Evolutionary conservation across 2,797 vertebrate genomes (phyloP).

Genomic region (Meda fulgida): DNA sequence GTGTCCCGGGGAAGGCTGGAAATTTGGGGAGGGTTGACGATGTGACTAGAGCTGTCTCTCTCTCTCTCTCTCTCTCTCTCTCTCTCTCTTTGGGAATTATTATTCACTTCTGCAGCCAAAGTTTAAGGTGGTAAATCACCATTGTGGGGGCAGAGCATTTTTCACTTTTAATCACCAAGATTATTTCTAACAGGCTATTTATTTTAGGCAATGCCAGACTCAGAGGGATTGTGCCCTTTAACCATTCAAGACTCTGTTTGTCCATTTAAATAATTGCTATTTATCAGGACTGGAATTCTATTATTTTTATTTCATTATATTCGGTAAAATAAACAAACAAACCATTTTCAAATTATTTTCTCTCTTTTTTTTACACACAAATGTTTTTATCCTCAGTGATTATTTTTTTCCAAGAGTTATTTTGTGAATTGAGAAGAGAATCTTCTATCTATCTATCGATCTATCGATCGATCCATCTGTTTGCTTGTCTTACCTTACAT

Average conservation of each 20-base stretch:
- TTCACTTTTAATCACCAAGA: slow-evolving; percentile 92
- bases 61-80: slow-evolving; percentile 61
- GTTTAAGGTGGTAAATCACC: slow-evolving; percentile 86
- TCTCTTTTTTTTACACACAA: not conserved
- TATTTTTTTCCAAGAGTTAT: not conserved
- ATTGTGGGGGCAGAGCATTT: slow-evolving; percentile 88
- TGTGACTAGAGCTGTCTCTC: slow-evolving; percentile 50
- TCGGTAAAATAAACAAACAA: not conserved
- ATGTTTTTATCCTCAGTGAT: not conserved
- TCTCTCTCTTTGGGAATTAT: slow-evolving; percentile 53
- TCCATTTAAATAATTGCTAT: slow-evolving; percentile 27
- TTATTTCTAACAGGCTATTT: slow-evolving; percentile 87
- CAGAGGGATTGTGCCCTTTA: slow-evolving; percentile 47
- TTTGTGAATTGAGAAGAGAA: not conserved
- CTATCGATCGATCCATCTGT: not conserved
- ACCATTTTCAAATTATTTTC: not conserved
- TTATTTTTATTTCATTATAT: slow-evolving; percentile 10
- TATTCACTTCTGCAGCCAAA: slow-evolving; percentile 72
- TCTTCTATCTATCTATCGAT: not conserved
- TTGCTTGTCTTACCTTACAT: too few species aligned
- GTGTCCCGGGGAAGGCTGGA: slow-evolving; percentile 92
- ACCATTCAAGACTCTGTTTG: slow-evolving; percentile 36
- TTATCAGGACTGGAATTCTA: not conserved
- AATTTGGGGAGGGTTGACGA: slow-evolving; percentile 87
- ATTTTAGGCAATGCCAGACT: slow-evolving; percentile 56